Percentiles rank a stretch among this genome's conserved stretches.
phyloP scores from a whole-genome alignment of 1,140 invertebrate species.

The Euborellia annulipes region DNA sequence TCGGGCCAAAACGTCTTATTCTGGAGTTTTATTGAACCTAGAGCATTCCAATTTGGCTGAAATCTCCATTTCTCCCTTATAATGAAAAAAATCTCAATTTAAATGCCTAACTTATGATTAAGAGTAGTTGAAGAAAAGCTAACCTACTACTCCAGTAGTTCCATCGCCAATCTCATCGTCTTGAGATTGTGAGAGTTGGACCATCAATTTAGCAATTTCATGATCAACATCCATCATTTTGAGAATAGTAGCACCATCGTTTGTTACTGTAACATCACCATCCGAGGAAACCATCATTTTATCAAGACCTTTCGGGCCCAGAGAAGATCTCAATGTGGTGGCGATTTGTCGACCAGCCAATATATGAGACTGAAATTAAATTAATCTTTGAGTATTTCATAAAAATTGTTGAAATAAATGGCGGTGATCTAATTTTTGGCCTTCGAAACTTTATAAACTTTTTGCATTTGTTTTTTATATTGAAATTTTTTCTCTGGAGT shows the following conservation, averaged over 20 bases:
- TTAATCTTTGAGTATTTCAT: not conserved
- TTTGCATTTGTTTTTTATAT: no score
- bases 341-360: conserved; percentile 85
- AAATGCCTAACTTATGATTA: no score
- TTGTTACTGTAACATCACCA: conserved; percentile 95
- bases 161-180: conserved; percentile 99
- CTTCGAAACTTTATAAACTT: no score
- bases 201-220: conserved; percentile 95
- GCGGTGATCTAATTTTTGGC: no score
- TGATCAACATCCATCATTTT: conserved; percentile 99
- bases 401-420: no score
- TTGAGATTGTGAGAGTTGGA: conserved; percentile 95
- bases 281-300: conserved; percentile 96
- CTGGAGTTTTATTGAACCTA: no score
- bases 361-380: conserved; percentile 91
- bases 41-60: no score
- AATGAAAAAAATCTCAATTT: no score
- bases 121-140: conserved; percentile 13
- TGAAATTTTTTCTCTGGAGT: no score
- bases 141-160: conserved; percentile 94
- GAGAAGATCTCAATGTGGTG: conserved; percentile 75
- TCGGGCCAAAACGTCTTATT: no score
- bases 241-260: conserved; percentile 98
- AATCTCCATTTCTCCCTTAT: no score
- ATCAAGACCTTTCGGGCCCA: conserved; percentile 93